Evolutionary conservation across 2,888 invertebrate genomes (phyloP).

Genomic region (Dasysyrphus albostriatus): DNA sequence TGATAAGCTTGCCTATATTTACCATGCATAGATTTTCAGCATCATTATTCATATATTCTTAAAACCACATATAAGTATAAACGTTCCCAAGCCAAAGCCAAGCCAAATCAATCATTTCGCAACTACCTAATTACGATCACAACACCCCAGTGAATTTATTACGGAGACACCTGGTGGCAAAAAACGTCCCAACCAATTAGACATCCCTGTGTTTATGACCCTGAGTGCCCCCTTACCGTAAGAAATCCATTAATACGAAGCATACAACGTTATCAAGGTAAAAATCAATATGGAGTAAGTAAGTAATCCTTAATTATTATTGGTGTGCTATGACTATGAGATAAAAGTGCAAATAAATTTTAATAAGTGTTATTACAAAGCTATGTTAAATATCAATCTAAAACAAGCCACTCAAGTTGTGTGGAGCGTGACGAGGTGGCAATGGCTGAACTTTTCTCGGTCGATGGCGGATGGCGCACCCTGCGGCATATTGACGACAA

Average conservation of each 20-base stretch:
- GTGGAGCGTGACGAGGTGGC: not conserved
- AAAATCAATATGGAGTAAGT: constrained; percentile 27
- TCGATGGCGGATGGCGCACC: constrained; percentile 9
- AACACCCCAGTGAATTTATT: constrained; percentile 26
- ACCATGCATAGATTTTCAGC: constrained; percentile 8
- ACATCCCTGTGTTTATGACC: constrained; percentile 45
- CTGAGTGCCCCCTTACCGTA: constrained; percentile 20
- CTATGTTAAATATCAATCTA: constrained; percentile 47
- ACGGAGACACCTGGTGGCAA: constrained; percentile 52
- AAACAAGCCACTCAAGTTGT: constrained; percentile 16
- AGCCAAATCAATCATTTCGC: constrained; percentile 41
- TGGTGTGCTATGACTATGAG: constrained; percentile 3
- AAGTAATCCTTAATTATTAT: constrained; percentile 40
- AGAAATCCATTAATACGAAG: constrained; percentile 19
- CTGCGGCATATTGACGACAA: not conserved
- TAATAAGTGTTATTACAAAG: constrained; percentile 71
- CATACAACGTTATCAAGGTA: constrained; percentile 31
- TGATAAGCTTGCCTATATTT: constrained; percentile 3
- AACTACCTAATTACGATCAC: not conserved
- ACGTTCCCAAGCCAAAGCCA: not conserved
- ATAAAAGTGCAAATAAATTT: constrained; percentile 65
- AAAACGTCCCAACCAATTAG: constrained; percentile 14
- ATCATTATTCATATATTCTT: constrained; percentile 13
- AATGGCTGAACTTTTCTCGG: not conserved
- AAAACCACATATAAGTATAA: not conserved